Evolutionary conservation across 2,797 vertebrate genomes (phyloP).

Genomic region (Pipistrellus pipistrellus): DNA sequence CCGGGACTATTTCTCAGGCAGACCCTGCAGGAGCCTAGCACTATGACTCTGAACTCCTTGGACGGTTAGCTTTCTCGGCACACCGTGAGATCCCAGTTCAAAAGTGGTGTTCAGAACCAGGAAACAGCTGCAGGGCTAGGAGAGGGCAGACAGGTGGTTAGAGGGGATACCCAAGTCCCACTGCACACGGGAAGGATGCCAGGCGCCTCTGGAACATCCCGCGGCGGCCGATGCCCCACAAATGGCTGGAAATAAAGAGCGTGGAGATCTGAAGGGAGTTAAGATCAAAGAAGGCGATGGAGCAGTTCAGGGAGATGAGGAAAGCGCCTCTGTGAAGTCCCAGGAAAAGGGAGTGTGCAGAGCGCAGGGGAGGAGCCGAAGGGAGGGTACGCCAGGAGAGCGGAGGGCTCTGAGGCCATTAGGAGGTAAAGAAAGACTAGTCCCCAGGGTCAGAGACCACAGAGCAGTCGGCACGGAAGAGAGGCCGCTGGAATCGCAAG

Average conservation of each 20-base stretch:
- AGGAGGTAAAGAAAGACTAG: not conserved
- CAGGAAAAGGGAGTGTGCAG: not conserved
- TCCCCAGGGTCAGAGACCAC: not conserved
- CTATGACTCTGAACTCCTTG: not conserved
- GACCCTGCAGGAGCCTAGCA: not conserved
- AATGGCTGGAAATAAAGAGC: not conserved
- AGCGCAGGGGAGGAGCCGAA: not conserved
- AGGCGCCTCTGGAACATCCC: not conserved
- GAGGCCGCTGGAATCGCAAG: not conserved
- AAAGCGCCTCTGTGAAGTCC: not conserved
- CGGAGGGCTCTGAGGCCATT: not conserved
- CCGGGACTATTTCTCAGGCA: not conserved
- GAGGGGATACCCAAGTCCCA: not conserved
- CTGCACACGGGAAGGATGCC: not conserved
- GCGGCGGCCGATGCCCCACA: not conserved
- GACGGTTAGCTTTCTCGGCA: not conserved
- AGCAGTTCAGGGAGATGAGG: not conserved
- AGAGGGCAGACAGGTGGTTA: not conserved
- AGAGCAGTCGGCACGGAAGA: conserved; percentile 13
- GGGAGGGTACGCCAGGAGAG: not conserved
- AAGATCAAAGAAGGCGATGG: not conserved
- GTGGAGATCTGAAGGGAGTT: not conserved
- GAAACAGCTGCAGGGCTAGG: not conserved
- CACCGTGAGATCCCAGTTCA: not conserved
- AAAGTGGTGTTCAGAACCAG: not conserved